Evolutionary conservation across 1,140 invertebrate species (phyloP), one percentile per base, ranked within the genome.

Genomic region (Caenorhabditis latens): DNA sequence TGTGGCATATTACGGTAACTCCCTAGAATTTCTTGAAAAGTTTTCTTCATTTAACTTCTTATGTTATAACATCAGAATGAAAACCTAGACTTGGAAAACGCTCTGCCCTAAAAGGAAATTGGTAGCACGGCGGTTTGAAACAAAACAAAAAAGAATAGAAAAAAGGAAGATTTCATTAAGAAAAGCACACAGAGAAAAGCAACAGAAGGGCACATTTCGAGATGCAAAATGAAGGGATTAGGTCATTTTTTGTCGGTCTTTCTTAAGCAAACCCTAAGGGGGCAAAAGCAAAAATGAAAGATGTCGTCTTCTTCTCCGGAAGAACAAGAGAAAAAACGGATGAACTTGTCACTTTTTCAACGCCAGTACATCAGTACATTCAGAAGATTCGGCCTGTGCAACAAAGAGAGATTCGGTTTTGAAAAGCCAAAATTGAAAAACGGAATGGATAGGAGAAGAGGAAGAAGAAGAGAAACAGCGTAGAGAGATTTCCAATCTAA

Each of bases 401-500:
- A 58, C 55, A 58, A 58, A 58, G 55, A 58, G 50, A 58, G n/a
- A 58, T 58, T 58, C 24, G 24, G 21, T 8, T 40, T 79, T 50
- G 40, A 50, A 79, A 24, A 79, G 46, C 71, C n/a, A 79, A 50
- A 79, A 79, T 79, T 79, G 71, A 71, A 43, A 43, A 71, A 79
- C 50, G 46, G 24, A 19, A 21, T 2, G 11, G 43, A 19, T 42
- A 46, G 24, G 63, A 42, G 42, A 21, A 79, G 53, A n/a, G 46
- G 40, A 42, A 53, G 71, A 19, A 53, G 46, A 79, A 53, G 16
- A 71, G 65, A 79, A n/a, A 63, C 21, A 63, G 61, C 24, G 61
- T 63, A 24, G 61, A 63, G 71, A 79, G 71, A 79, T 79, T 79
- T 79, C n/a, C 71, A 79, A 79, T 79, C 71, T 79, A 79, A 79